Percentiles rank a stretch among this genome's conserved stretches.
phyloP scores from a whole-genome alignment of 2,888 invertebrate genomes.

The Cremastinae sp. region DNA sequence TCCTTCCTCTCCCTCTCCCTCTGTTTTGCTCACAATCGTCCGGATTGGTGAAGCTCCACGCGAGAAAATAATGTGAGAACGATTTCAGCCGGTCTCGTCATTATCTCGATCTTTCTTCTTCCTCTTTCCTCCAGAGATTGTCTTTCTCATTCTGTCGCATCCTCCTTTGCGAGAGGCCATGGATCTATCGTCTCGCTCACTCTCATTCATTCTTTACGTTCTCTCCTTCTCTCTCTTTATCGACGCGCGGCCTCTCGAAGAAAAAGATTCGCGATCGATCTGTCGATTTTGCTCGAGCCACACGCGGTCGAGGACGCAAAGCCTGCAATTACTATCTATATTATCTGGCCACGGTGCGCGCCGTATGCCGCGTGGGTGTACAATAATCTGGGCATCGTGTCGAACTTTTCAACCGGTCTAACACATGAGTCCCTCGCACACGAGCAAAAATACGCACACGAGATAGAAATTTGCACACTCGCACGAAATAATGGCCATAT shows the following conservation, averaged over 20 bases:
- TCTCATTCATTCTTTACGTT: conserved; percentile 56
- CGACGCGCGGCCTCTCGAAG: conserved; percentile 23
- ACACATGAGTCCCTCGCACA: conserved; percentile 31
- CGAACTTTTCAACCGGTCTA: conserved; percentile 62
- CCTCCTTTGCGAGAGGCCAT: conserved; percentile 19
- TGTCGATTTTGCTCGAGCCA: conserved; percentile 71
- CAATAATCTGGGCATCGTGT: conserved; percentile 77
- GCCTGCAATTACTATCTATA: conserved; percentile 66
- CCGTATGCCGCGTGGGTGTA: conserved; percentile 74
- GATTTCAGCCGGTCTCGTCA: conserved; percentile 76
- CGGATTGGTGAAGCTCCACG: conserved; percentile 64
- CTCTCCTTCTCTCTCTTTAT: conserved; percentile 53
- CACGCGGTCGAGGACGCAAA: conserved; percentile 56
- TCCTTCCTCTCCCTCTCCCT: conserved; percentile 7
- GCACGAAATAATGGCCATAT: neutral
- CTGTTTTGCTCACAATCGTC: conserved; percentile 14
- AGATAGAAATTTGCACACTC: neutral
- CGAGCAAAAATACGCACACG: neutral
- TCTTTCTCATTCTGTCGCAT: conserved; percentile 37
- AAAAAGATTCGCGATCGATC: conserved; percentile 69
- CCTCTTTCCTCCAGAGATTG: conserved; percentile 33
- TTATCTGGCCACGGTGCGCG: conserved; percentile 65
- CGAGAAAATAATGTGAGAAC: conserved; percentile 80
- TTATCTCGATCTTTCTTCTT: conserved; percentile 69
- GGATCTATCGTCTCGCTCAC: conserved; percentile 35